Conservation (phyloP, 1,140 invertebrate species). For the Sinella curviseta region DNA sequence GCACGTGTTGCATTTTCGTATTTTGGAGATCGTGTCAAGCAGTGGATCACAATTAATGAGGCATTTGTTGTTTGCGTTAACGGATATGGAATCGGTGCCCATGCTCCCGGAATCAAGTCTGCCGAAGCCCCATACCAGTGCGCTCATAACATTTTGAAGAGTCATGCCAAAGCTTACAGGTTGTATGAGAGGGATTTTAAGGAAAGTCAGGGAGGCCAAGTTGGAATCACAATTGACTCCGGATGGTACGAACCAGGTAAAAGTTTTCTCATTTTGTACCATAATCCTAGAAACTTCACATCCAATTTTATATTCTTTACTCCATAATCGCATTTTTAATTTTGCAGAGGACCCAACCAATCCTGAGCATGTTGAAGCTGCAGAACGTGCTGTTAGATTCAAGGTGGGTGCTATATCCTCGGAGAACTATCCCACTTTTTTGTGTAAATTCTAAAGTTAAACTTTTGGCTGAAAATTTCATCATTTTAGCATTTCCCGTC, state of each 20-base stretch:
- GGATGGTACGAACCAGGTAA: slow-evolving; percentile 64
- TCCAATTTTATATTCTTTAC: neutral
- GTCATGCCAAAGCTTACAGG: slow-evolving; percentile 47
- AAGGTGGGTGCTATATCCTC: slow-evolving; percentile 40
- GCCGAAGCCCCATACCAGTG: neutral
- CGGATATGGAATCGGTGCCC: slow-evolving; percentile 38
- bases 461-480: too few species aligned
- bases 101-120: slow-evolving; percentile 31
- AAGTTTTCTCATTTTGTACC: neutral
- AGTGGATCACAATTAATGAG: slow-evolving; percentile 51
- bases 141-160: slow-evolving; percentile 23
- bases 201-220: slow-evolving; percentile 48
- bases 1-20: slow-evolving; percentile 53
- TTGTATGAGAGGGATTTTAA: slow-evolving; percentile 47
- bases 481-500: slow-evolving; percentile 32
- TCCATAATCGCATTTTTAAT: too few species aligned
- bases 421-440: neutral
- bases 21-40: slow-evolving; percentile 55
- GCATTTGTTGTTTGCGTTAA: slow-evolving; percentile 43
- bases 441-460: neutral
- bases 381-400: slow-evolving; percentile 58
- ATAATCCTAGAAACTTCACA: neutral
- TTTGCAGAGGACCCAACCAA: slow-evolving; percentile 15
- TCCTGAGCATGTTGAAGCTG: slow-evolving; percentile 59
- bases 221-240: slow-evolving; percentile 65